These are phyloP conservation scores for Hyles vespertilio DNA, from an alignment of 1,140 invertebrate genomes.

Conservation along the genomic window DNA sequence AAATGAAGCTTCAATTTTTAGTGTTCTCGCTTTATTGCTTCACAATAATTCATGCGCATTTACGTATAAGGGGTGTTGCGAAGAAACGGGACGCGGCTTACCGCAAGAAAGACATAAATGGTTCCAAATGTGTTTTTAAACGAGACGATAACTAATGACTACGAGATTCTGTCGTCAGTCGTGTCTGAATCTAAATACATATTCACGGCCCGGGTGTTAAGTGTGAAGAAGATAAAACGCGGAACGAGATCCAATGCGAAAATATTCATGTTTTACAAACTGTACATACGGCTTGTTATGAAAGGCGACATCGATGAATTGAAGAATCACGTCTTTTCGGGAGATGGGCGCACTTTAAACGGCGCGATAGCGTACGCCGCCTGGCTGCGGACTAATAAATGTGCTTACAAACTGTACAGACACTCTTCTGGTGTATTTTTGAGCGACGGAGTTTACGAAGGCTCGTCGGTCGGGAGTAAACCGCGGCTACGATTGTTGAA, in stretches of 20 bases:
- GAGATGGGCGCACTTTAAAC: slow-evolving; percentile 57
- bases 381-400: slow-evolving; percentile 64
- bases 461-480: slow-evolving; percentile 41
- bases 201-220: slow-evolving; percentile 66
- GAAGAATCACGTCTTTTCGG: slow-evolving; percentile 54
- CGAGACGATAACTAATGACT: slow-evolving; percentile 72
- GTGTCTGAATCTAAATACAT: slow-evolving; percentile 71
- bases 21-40: slow-evolving; percentile 54
- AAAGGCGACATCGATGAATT: slow-evolving; percentile 61
- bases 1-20: slow-evolving; percentile 62
- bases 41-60: slow-evolving; percentile 44
- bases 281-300: slow-evolving; percentile 62
- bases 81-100: slow-evolving; percentile 52
- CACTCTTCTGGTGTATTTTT: slow-evolving; percentile 71
- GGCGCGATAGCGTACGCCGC: slow-evolving; percentile 65
- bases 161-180: slow-evolving; percentile 68
- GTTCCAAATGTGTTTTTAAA: slow-evolving; percentile 68
- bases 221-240: slow-evolving; percentile 67
- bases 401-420: slow-evolving; percentile 65
- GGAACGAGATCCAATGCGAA: slow-evolving; percentile 45
- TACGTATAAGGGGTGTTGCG: slow-evolving; percentile 44
- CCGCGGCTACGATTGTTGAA: slow-evolving; percentile 58
- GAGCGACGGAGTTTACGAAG: slow-evolving; percentile 61
- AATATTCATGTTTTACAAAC: slow-evolving; percentile 65
- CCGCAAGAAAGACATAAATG: slow-evolving; percentile 62